phyloP scores from a whole-genome alignment of 2,888 invertebrate species.

The Thera britannica region DNA sequence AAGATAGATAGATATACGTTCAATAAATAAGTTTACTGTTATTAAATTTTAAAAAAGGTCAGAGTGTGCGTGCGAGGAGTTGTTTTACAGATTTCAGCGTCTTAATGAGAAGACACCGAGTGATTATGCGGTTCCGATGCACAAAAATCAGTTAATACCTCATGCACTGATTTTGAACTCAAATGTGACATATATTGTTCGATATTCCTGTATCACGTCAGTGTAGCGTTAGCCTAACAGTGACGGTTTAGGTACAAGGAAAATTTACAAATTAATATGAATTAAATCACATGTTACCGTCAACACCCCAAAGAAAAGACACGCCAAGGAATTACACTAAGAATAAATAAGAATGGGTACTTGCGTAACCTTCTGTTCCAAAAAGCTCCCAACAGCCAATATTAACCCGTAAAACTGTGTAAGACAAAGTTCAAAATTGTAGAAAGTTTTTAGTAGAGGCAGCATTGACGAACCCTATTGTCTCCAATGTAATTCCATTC shows the following conservation, averaged over 20 bases:
- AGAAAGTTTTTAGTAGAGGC: slow-evolving; percentile 1
- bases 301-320: background rate
- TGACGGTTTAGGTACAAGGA: background rate
- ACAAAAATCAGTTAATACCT: too few species aligned
- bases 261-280: background rate
- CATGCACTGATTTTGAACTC: background rate
- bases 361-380: background rate
- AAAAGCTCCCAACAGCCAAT: background rate
- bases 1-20: too few species aligned
- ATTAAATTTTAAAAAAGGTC: too few species aligned
- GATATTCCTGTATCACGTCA: background rate
- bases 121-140: too few species aligned
- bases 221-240: background rate
- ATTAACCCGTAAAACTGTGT: background rate
- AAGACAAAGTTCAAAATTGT: background rate
- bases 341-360: background rate
- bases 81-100: too few species aligned
- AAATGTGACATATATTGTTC: background rate
- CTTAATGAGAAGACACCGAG: too few species aligned
- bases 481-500: slow-evolving; percentile 59
- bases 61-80: too few species aligned
- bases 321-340: background rate
- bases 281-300: background rate
- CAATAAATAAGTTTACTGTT: too few species aligned
- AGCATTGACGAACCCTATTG: slow-evolving; percentile 46